A percentile compares a stretch with the other conserved stretches of the same genome.
phyloP scores from a whole-genome alignment of 1,140 invertebrate genomes.

The Pseudomyrmex gracilis region DNA sequence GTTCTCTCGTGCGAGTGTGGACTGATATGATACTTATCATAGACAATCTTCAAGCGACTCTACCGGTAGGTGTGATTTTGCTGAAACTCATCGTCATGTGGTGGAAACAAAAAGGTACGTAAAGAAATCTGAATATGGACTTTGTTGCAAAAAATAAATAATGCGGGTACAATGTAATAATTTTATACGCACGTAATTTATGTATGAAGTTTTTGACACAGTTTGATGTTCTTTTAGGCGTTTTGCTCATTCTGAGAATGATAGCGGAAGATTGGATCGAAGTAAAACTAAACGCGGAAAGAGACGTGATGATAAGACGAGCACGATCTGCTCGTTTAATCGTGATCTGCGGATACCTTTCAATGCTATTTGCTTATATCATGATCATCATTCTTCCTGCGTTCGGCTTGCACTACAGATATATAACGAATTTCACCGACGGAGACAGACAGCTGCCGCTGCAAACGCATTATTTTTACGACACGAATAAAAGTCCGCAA shows the following conservation, averaged over 20 bases:
- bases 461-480: slow-evolving; percentile 24
- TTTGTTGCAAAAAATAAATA: not conserved
- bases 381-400: slow-evolving; percentile 12
- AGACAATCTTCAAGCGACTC: slow-evolving; percentile 26
- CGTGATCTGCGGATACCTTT: not conserved
- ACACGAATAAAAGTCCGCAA: slow-evolving; percentile 23
- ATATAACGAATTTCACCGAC: slow-evolving; percentile 1
- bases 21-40: slow-evolving; percentile 17
- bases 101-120: slow-evolving; percentile 30
- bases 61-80: slow-evolving; percentile 17
- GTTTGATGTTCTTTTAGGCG: slow-evolving; percentile 14
- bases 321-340: not conserved
- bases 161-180: not conserved
- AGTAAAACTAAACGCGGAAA: slow-evolving; percentile 5
- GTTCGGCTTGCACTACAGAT: slow-evolving; percentile 16
- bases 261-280: slow-evolving; percentile 52
- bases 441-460: not conserved
- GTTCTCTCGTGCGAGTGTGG: slow-evolving; percentile 6
- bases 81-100: slow-evolving; percentile 27
- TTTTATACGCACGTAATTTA: not conserved
- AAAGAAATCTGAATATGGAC: not conserved
- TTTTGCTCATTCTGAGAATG: slow-evolving; percentile 25
- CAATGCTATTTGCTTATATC: not conserved
- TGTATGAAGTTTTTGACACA: too few relatives aligned
- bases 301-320: not conserved